Base-by-base conservation (phyloP, 2,888 invertebrate genomes). In the Eurytoma adleriae region DNA sequence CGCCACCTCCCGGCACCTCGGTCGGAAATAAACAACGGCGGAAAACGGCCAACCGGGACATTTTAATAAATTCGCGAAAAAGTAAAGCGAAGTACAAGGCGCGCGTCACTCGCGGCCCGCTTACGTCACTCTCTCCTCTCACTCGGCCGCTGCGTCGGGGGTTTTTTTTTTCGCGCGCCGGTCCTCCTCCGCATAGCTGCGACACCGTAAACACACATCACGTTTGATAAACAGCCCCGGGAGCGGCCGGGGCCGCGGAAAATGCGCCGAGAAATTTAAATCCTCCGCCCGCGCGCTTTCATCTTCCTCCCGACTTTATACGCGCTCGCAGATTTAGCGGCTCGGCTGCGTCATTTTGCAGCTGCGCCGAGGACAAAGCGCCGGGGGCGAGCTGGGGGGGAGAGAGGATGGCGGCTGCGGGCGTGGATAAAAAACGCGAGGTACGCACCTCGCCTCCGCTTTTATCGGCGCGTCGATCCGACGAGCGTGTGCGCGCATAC, bases 241-340 rank as follows among this genome's bases (percentile, higher is more conserved):
- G 7, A 7, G 40, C 40, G 4, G 40, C 40, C n/a, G 13, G 5
- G 14, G 57, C 54, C 66, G 52, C 56, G 76, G 76, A 79, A 79
- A 81, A 79, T 79, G 77, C 56, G 69, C 56, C 56, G 77, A 59
- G 70, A 73, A 69, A 82, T 82, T 82, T 80, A 74, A 80, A 80
- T 80, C 67, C 72, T 73, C 69, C 61, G 13, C 70, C 18, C 81
- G 50, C 64, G 27, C 62, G 56, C 68, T 59, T 56, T 76, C 24
- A 16, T 62, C 59, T 61, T 54, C 27, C 59, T 13, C 68, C 40
- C 50, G 18, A 18, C 30, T 56, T 73, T 40, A 40, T 40, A 7
- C 40, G 40, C 40, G 40, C 54, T 54, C 54, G 61, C 74, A 62
- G 66, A 40, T 66, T 74, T 74, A 54, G 7, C 40, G 56, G 64